These are phyloP conservation scores for Pristionchus mayeri DNA, from an alignment of 2,888 invertebrate species.

Conservation along the genomic window DNA sequence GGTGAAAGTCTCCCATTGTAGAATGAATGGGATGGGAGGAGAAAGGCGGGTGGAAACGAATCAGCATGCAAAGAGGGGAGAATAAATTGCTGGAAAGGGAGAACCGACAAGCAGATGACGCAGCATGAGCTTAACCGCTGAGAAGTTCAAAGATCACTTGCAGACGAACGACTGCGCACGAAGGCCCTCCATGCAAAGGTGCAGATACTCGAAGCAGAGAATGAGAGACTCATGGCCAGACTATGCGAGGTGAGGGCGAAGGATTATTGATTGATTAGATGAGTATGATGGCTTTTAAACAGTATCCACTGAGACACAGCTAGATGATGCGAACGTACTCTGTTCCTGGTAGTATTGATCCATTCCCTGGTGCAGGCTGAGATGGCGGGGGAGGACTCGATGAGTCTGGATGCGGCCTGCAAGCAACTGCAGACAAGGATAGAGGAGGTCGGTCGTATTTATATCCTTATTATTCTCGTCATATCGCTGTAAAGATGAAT, in stretches of 20 bases:
- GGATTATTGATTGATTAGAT: conserved; percentile 23
- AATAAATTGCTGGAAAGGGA: not conserved
- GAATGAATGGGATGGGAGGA: conserved; percentile 43
- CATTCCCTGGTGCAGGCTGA: not conserved
- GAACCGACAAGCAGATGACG: not conserved
- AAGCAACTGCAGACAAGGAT: conserved; percentile 5
- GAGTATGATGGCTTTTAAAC: too few relatives aligned
- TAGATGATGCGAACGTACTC: too few relatives aligned
- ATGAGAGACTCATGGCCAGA: conserved; percentile 66
- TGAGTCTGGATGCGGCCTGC: conserved; percentile 13
- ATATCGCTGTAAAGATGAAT: too few relatives aligned
- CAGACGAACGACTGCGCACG: conserved; percentile 70
- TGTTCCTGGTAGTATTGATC: too few relatives aligned
- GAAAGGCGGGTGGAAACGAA: not conserved
- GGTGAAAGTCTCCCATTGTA: conserved; percentile 15
- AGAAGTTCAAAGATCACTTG: conserved; percentile 50
- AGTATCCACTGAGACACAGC: too few relatives aligned
- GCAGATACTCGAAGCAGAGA: conserved; percentile 68
- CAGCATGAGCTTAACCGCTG: too few relatives aligned
- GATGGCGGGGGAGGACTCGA: conserved; percentile 4
- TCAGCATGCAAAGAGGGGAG: not conserved
- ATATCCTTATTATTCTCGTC: too few relatives aligned
- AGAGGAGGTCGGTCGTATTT: conserved; percentile 12
- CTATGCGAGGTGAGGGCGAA: conserved; percentile 61
- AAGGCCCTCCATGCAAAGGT: conserved; percentile 72